Evolutionary conservation across 1,140 invertebrate species (phyloP), one percentile per base, ranked within the genome.

Genomic region (Phortica variegata): DNA sequence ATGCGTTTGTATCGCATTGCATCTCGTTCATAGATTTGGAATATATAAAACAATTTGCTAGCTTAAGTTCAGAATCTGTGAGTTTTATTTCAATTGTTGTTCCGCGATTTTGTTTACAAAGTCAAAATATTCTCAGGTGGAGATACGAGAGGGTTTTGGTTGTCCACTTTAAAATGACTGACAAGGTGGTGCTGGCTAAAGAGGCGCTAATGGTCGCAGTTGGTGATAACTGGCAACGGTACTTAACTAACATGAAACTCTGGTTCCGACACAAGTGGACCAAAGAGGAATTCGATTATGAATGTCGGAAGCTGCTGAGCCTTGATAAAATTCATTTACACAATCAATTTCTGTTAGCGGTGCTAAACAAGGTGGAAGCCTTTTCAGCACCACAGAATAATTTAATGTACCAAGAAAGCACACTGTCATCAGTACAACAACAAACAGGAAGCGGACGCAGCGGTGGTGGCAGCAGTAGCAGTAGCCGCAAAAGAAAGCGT

Each of bases 251-350:
- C 48, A 84, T 87, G 83, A 87, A 86, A 48, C 77, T 83, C 16
- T 87, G 85, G 85, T 87, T 87, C 52, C 83, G 84, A 54, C 85
- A 85, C 80, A 86, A 86, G 63, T 80, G 85, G 58, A 84, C 85
- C 0, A 90, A 90, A 74, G 87, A 90, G 75, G 86, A 91, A 54
- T 92, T 91, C 77, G 89, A 92, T 66, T 63, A 73, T 2, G 87
- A 89, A 77, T 87, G 86, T 5, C 79, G 88, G 26, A 82, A 83
- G 66, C 77, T 91, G 1, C 77, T 91, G 51, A 81, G 78, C 6
- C 66, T 80, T 3, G 84, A 89, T 36, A 84, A 88, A 75, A 82
- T 91, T 26, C 86, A 86, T 74, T 79, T 89, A 18, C 90, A 92
- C 66, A 93, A 93, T 78, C 85, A 90, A 59, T 92, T 93, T 70